Conservation (phyloP, 2,888 invertebrate genomes). For the Drepana falcataria region DNA sequence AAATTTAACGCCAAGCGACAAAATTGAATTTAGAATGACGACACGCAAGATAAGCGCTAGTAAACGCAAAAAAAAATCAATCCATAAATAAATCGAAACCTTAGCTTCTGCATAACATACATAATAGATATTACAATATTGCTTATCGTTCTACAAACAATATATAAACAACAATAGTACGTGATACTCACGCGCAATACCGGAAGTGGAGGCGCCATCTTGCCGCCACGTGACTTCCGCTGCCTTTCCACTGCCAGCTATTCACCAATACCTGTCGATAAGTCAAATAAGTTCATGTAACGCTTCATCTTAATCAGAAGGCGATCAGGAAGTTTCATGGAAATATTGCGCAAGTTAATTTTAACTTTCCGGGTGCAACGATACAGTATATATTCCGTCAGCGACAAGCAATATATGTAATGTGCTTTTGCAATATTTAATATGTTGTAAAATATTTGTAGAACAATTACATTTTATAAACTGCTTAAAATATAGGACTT, state of each 20-base stretch:
- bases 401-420: too few relatives aligned
- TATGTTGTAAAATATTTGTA: too few relatives aligned
- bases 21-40: too few relatives aligned
- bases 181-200: conserved; percentile 17
- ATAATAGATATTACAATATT: neutral
- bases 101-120: too few relatives aligned
- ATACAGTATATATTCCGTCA: neutral
- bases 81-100: too few relatives aligned
- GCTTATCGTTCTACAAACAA: neutral
- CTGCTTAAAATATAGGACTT: too few relatives aligned
- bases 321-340: conserved; percentile 15
- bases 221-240: conserved; percentile 43
- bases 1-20: too few relatives aligned
- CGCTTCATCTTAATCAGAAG: conserved; percentile 15
- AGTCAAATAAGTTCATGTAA: conserved; percentile 4
- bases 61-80: too few relatives aligned
- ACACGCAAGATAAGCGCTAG: too few relatives aligned
- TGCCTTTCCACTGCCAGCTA: conserved; percentile 20
- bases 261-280: conserved; percentile 1
- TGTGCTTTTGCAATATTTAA: too few relatives aligned
- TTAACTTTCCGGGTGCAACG: neutral
- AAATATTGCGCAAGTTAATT: neutral
- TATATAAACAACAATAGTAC: conserved; percentile 4
- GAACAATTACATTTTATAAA: too few relatives aligned
- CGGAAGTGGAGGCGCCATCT: conserved; percentile 42